Evolutionary conservation across 2,888 invertebrate genomes (phyloP).

Genomic region (Mermis nigrescens): DNA sequence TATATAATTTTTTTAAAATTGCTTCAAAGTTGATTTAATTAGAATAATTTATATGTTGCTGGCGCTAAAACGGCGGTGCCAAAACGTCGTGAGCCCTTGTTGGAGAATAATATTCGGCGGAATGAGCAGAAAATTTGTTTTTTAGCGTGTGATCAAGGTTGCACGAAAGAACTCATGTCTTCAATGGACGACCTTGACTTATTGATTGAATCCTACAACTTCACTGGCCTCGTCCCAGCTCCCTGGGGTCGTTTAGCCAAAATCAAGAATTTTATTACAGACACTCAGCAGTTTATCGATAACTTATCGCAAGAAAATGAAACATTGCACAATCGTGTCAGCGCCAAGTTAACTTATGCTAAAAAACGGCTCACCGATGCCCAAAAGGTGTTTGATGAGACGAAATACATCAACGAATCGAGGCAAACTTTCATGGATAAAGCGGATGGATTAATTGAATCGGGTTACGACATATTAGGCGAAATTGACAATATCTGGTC

Average conservation of each 20-base stretch:
- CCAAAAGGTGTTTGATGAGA: not conserved
- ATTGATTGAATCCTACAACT: conserved; percentile 23
- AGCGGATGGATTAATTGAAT: no score
- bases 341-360: not conserved
- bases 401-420: conserved; percentile 15
- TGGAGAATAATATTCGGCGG: no score
- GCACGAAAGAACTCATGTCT: conserved; percentile 34
- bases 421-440: conserved; percentile 15
- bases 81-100: no score
- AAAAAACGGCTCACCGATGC: not conserved
- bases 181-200: conserved; percentile 29
- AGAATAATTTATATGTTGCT: no score
- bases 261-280: conserved; percentile 22
- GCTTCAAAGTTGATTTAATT: no score
- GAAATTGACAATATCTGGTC: no score
- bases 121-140: no score
- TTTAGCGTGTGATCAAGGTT: conserved; percentile 36
- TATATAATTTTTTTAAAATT: no score
- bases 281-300: not conserved
- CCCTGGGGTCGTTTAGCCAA: conserved; percentile 31
- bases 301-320: not conserved
- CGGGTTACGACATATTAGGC: no score
- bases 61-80: no score
- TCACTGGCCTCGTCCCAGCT: conserved; percentile 28
- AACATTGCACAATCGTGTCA: not conserved